Conservation (phyloP, 2,797 vertebrate genomes). For the Hydrophis major region DNA sequence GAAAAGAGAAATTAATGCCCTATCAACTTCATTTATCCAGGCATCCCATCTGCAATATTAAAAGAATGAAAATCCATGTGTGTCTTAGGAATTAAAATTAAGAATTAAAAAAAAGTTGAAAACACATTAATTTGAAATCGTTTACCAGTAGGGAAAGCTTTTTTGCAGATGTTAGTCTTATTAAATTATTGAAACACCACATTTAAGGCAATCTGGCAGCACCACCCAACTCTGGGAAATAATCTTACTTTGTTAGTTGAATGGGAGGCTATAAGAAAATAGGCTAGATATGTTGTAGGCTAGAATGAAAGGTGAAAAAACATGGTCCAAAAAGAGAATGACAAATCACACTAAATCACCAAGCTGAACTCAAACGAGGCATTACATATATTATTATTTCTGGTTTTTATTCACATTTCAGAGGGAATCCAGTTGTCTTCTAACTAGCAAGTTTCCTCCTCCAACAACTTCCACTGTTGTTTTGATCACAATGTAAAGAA, state of each 20-base stretch:
- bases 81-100: not conserved
- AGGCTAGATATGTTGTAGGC: not conserved
- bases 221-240: not conserved
- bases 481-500: not conserved
- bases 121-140: not conserved
- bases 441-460: not conserved
- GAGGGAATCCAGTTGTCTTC: not conserved
- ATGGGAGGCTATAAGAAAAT: not conserved
- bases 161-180: not conserved
- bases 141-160: not conserved
- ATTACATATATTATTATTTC: not conserved
- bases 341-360: not conserved
- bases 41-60: not conserved
- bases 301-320: not conserved
- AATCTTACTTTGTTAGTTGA: not conserved
- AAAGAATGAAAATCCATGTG: not conserved
- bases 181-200: not conserved
- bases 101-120: not conserved
- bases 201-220: not conserved
- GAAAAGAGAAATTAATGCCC: not conserved
- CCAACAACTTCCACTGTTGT: not conserved
- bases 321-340: not conserved
- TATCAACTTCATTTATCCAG: not conserved
- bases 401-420: not conserved
- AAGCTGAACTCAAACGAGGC: not conserved